Evolutionary conservation across 2,888 invertebrate species (phyloP).

Genomic region (Seira musarum): DNA sequence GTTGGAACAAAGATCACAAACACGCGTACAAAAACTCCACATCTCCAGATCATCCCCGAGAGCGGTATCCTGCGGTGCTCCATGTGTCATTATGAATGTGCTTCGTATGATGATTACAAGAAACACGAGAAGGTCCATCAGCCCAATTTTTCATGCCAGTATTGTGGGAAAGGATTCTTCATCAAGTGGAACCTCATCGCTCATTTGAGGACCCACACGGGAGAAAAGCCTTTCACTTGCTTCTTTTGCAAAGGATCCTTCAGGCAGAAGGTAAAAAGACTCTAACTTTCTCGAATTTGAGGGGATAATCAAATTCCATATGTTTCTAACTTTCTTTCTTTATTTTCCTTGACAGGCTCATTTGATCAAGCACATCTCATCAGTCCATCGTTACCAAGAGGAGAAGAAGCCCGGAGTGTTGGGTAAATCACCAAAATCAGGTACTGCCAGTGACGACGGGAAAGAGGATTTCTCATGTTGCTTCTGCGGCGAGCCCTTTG

Average conservation of each 20-base stretch:
- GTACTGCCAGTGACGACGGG: constrained; percentile 50
- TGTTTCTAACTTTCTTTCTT: not conserved
- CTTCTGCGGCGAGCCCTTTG: constrained; percentile 69
- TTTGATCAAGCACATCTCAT: constrained; percentile 69
- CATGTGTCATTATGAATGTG: constrained; percentile 70
- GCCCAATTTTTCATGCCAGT: constrained; percentile 69
- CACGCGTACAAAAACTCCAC: constrained; percentile 69
- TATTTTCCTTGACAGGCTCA: constrained; percentile 62
- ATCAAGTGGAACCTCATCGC: constrained; percentile 70
- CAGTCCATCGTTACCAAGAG: constrained; percentile 69
- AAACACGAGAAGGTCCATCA: constrained; percentile 70
- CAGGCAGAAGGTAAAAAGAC: constrained; percentile 69
- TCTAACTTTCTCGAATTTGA: not conserved
- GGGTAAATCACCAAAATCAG: constrained; percentile 24
- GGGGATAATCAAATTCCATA: not conserved
- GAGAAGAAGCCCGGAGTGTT: constrained; percentile 62
- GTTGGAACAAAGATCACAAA: constrained; percentile 69
- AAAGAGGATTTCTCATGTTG: constrained; percentile 69
- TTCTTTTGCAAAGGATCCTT: constrained; percentile 70
- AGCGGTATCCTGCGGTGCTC: constrained; percentile 68
- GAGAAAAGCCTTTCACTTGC: constrained; percentile 70
- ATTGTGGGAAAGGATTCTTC: constrained; percentile 70
- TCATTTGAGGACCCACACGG: too few species aligned
- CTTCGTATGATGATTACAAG: constrained; percentile 69
- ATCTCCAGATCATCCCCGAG: constrained; percentile 69